Evolutionary conservation across 2,888 invertebrate species (phyloP).

Genomic region (Diplolepis rosae): DNA sequence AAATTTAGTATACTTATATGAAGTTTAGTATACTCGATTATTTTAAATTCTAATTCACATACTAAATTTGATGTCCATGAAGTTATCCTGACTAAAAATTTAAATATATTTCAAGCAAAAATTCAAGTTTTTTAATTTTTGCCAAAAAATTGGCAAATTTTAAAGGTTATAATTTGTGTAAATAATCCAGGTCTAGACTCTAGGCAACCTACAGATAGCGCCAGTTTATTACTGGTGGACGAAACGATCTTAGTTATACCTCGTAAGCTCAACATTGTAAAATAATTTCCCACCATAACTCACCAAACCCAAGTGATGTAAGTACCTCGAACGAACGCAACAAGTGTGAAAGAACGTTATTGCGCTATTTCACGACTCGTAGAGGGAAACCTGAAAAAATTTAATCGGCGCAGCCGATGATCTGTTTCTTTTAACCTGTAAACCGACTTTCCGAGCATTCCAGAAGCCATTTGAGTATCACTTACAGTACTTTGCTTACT

Average conservation of each 20-base stretch:
- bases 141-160: too few relatives aligned
- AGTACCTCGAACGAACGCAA: slow-evolving; percentile 58
- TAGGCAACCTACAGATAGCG: neutral
- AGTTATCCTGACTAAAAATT: too few relatives aligned
- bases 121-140: too few relatives aligned
- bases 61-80: too few relatives aligned
- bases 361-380: slow-evolving; percentile 61
- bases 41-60: too few relatives aligned
- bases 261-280: slow-evolving; percentile 48
- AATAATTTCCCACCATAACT: slow-evolving; percentile 49
- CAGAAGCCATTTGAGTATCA: neutral
- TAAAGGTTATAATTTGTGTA: too few relatives aligned
- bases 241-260: slow-evolving; percentile 22
- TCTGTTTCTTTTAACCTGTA: neutral
- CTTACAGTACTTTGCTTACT: neutral
- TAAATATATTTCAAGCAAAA: too few relatives aligned
- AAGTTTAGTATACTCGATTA: too few relatives aligned
- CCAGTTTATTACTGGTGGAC: slow-evolving; percentile 7
- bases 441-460: neutral
- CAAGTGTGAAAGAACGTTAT: slow-evolving; percentile 66
- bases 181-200: too few relatives aligned
- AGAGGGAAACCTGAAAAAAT: slow-evolving; percentile 57
- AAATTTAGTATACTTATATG: too few relatives aligned
- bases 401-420: slow-evolving; percentile 52
- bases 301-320: slow-evolving; percentile 51